These are phyloP conservation scores for Pantala flavescens DNA, from an alignment of 1,140 invertebrate species.

Conservation along the genomic window DNA sequence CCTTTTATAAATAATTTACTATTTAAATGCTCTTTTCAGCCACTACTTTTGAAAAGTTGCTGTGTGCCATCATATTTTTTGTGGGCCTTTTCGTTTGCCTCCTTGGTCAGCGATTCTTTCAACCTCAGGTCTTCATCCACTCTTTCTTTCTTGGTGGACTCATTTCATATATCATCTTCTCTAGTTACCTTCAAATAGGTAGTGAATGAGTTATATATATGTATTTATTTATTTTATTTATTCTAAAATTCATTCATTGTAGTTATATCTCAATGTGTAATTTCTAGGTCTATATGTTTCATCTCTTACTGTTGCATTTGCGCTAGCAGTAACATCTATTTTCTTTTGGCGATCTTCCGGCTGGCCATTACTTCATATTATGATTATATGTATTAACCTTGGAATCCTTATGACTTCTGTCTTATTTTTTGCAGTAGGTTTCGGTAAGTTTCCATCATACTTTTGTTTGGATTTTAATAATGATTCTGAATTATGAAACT, in stretches of 20 bases:
- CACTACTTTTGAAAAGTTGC: conserved; percentile 35
- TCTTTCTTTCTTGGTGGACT: conserved; percentile 38
- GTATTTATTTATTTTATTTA: neutral
- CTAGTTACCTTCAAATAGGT: conserved; percentile 24
- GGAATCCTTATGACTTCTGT: conserved; percentile 45
- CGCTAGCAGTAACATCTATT: conserved; percentile 41
- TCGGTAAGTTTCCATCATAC: conserved; percentile 38
- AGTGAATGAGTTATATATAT: neutral
- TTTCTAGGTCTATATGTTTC: neutral
- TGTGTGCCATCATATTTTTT: conserved; percentile 43
- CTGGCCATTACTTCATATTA: conserved; percentile 43
- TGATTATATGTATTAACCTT: conserved; percentile 41
- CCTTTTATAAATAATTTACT: neutral
- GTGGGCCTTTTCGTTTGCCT: conserved; percentile 47
- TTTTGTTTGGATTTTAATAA: conserved; percentile 16
- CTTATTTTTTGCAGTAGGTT: conserved; percentile 39
- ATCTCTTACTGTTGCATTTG: conserved; percentile 29
- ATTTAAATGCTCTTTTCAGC: conserved; percentile 29
- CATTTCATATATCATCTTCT: conserved; percentile 34
- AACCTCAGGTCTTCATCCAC: conserved; percentile 45
- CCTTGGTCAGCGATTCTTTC: conserved; percentile 51
- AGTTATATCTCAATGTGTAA: too few species aligned
- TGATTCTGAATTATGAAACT: too few species aligned
- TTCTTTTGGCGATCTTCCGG: conserved; percentile 42
- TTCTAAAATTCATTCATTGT: neutral